These are phyloP conservation scores for Tautogolabrus adspersus DNA, from an alignment of 2,113 vertebrate species.

Conservation along the genomic window DNA sequence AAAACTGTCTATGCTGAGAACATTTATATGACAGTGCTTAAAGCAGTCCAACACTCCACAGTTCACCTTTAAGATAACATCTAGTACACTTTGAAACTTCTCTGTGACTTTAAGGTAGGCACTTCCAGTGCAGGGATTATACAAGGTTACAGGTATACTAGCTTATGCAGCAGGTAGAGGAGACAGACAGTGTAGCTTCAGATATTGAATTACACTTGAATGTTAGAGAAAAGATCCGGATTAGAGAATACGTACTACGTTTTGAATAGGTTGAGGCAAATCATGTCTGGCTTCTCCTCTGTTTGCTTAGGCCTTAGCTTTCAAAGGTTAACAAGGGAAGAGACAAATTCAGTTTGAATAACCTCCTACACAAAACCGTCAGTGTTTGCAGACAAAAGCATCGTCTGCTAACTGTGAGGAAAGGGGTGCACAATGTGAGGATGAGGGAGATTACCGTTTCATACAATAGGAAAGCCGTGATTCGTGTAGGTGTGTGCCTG, in stretches of 20 bases:
- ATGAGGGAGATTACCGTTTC: conserved; percentile 51
- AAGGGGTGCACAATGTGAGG: conserved; percentile 32
- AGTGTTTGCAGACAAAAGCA: conserved; percentile 39
- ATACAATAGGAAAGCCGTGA: conserved; percentile 22
- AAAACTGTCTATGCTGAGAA: background rate
- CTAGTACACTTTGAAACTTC: background rate
- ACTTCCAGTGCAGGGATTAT: background rate
- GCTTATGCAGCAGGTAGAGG: background rate
- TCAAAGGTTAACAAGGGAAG: conserved; percentile 34
- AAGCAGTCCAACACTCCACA: background rate
- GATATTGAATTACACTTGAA: background rate
- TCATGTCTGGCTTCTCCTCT: conserved; percentile 26
- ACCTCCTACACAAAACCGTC: conserved; percentile 18
- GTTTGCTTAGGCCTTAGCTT: background rate
- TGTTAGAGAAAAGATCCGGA: conserved; percentile 7
- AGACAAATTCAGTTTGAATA: conserved; percentile 42
- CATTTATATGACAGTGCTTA: background rate
- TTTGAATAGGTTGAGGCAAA: background rate
- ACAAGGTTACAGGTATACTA: background rate
- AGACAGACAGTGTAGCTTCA: background rate
- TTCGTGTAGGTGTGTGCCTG: conserved; percentile 14
- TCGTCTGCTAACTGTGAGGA: conserved; percentile 20
- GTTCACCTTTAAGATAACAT: background rate
- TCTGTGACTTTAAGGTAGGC: background rate
- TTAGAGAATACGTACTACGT: background rate